Percentiles rank a stretch among this genome's conserved stretches.
phyloP scores from a whole-genome alignment of 1,140 invertebrate species.

The Brachionus plicatilis region DNA sequence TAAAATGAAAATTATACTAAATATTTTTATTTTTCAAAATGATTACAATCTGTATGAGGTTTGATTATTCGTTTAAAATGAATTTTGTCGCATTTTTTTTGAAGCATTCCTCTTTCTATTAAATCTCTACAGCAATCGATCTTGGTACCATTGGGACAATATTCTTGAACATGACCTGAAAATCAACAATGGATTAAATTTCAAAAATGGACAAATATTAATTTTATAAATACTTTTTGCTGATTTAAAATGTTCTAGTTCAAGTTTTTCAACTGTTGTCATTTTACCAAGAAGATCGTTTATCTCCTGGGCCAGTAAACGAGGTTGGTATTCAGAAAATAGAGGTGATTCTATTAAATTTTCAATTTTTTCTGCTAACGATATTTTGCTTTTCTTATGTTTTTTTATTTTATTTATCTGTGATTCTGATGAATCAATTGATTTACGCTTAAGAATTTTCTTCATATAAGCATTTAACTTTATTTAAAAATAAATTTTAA shows the following conservation, averaged over 20 bases:
- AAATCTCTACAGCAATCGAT: slow-evolving; percentile 10
- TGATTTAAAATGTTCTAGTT: slow-evolving; percentile 36
- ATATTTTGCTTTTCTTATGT: not conserved
- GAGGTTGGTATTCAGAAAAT: not conserved
- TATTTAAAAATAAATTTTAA: not conserved
- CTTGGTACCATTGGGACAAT: slow-evolving; percentile 24
- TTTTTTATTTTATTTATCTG: not conserved
- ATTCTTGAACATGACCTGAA: slow-evolving; percentile 40
- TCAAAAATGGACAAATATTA: not conserved
- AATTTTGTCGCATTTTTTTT: slow-evolving; percentile 73
- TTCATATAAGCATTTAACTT: slow-evolving; percentile 1
- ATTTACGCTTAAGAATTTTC: slow-evolving; percentile 12
- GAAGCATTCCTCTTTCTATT: not conserved
- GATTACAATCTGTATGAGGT: slow-evolving; percentile 74
- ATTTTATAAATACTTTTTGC: not conserved
- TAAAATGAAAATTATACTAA: slow-evolving; percentile 42
- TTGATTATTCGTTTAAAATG: slow-evolving; percentile 97
- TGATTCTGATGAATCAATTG: not conserved
- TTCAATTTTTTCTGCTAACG: not conserved
- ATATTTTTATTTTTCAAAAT: not conserved
- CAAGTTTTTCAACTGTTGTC: slow-evolving; percentile 27
- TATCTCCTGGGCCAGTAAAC: not conserved
- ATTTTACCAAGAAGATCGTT: slow-evolving; percentile 7
- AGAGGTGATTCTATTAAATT: not conserved
- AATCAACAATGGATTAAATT: not conserved